These are phyloP conservation scores for Aspidiotus rigidus DNA, from an alignment of 2,888 invertebrate genomes.

Conservation along the genomic window DNA sequence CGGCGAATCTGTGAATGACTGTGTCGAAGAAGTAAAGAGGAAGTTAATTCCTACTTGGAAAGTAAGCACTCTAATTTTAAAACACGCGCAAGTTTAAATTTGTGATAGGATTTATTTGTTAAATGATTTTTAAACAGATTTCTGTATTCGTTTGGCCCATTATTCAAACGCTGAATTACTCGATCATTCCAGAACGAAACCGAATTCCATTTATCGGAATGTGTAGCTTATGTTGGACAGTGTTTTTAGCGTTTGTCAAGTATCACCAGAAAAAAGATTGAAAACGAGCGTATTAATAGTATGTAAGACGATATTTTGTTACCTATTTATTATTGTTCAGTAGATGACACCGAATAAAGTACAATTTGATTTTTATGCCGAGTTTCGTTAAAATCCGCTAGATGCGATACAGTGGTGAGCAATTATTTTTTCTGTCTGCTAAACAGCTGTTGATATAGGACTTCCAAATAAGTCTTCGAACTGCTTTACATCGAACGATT, in stretches of 20 bases:
- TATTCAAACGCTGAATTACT: slow-evolving; percentile 63
- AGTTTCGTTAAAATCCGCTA: not conserved
- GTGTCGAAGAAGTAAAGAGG: slow-evolving; percentile 56
- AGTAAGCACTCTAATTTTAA: slow-evolving; percentile 43
- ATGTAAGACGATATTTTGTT: not conserved
- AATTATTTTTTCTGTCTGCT: not conserved
- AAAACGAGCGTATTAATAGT: too few relatives aligned
- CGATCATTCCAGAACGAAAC: slow-evolving; percentile 59
- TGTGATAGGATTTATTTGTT: slow-evolving; percentile 6
- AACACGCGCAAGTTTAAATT: not conserved
- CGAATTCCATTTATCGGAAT: slow-evolving; percentile 62
- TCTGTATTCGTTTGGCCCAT: slow-evolving; percentile 61
- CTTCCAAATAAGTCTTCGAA: slow-evolving; percentile 15
- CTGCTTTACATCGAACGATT: not conserved
- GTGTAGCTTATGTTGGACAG: slow-evolving; percentile 66
- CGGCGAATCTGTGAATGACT: slow-evolving; percentile 55
- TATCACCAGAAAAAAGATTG: slow-evolving; percentile 45
- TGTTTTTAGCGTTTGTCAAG: slow-evolving; percentile 70
- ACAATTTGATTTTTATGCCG: not conserved
- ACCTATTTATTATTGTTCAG: not conserved
- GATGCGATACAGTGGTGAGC: not conserved
- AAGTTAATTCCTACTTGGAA: slow-evolving; percentile 69
- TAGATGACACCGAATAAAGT: not conserved
- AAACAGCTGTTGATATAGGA: slow-evolving; percentile 13
- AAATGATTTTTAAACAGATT: slow-evolving; percentile 49